Evolutionary conservation across 2,888 invertebrate species (phyloP), one percentile per base, ranked within the genome.

Genomic region (Temnothorax ravouxi): DNA sequence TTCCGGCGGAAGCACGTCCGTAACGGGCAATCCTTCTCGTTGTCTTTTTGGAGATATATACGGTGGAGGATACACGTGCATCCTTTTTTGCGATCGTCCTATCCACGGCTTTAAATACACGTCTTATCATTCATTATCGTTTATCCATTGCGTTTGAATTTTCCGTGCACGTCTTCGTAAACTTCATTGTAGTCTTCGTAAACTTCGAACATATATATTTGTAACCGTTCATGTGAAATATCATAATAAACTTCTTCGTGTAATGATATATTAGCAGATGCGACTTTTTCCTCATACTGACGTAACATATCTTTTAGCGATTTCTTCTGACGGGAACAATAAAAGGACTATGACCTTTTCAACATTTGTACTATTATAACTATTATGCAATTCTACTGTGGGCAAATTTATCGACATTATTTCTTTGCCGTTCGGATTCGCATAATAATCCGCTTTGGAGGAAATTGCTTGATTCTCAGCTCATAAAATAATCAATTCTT

Each of bases 1-100:
- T 84, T 90, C 89, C 89, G 85, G 67, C 90, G 89, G 89, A 90
- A 86, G 75, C 25, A 47, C 47, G 41, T 44, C 50, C 61, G 54
- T 80, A 82, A 83, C 76, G 84, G 83, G 38, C 56, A 29, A 71
- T 84, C 84, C 86, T 66, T 83, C 66, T 21, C 54, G 52, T 25
- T 80, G 80, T 64, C 56, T 83, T 64, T 76, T 47, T 44, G 41
- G 44, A 21, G 66, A 64, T 56, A 29, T 29, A 29, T 29, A 66
- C 1, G 41, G 15, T 29, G n/a, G 80, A 66, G 44, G 56, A 81
- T 41, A 56, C 34, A 11, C 50, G 52, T n/a, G 18, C 25, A 38
- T 34, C 21, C 25, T n/a, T 50, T 77, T 52, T 80, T n/a, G 9
- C 18, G 18, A 18, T 47, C 25, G 34, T 13, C 13, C 3, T 5